Evolutionary conservation across 2,113 vertebrate species (phyloP), one percentile per base, ranked within the genome.

Genomic region (Calidris pygmaea): DNA sequence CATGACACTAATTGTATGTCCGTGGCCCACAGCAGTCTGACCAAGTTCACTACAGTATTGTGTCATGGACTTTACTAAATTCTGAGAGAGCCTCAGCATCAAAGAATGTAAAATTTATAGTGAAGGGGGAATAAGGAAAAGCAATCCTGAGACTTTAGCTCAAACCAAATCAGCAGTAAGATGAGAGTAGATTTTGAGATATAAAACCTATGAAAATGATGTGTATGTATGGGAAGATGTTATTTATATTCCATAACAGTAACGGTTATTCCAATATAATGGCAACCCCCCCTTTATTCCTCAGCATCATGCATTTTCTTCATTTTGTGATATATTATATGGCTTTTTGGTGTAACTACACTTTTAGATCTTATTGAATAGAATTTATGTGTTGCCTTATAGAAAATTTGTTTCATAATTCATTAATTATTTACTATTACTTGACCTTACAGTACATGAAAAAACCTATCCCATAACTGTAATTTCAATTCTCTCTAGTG

Each of bases 391-490:
- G 68, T 92, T 96, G 74, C 83, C 47, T 87, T 96, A 85, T 66
- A 92, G 85, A 93, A 97, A 91, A 93, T 88, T 73, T 97, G 92
- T 94, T 93, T 96, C 96, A 77, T 94, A 96, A 95, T 96, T 95
- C 96, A 94, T 96, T 97, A 95, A 96, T 96, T 97, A 96, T 97
- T 96, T 94, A 96, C 76, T 86, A 45, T 94, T 88, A 92, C 93
- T 96, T 95, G 95, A 94, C 96, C 95, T 96, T 90, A 96, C 52
- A 80, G 81, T 79, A 76, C 87, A 82, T 93, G 90, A 80, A 88
- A 91, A 96, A 95, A 52, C 15, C 75, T 77, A 48, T 74, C 82
- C 78, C 87, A 29, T 93, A 95, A 90, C 87, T 84, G 87, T 94
- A 94, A 94, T 96, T 93, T 93, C 95, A 84, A 2, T 88, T 93